Conservation (phyloP, 2,888 invertebrate genomes). For the Leptinotarsa juncta region DNA sequence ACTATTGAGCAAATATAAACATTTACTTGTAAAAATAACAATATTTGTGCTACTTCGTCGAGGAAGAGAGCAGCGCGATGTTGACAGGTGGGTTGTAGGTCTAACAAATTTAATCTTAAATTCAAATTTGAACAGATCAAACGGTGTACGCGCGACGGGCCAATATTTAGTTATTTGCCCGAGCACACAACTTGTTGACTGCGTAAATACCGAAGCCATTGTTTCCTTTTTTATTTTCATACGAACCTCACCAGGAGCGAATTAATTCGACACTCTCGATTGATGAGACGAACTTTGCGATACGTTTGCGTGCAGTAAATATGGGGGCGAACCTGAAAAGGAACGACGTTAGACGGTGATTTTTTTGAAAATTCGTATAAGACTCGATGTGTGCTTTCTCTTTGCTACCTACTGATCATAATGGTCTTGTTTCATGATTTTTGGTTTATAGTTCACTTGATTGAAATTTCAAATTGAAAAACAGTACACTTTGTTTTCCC, state of each 20-base stretch:
- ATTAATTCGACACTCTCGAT: constrained; percentile 20
- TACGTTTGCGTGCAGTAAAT: constrained; percentile 14
- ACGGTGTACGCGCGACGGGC: constrained; percentile 61
- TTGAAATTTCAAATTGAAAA: no score
- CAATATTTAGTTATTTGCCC: constrained; percentile 67
- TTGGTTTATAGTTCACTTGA: no score
- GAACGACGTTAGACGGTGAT: no score
- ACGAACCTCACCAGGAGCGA: constrained; percentile 45
- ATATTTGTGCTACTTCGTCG: constrained; percentile 58
- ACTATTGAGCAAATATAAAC: constrained; percentile 59
- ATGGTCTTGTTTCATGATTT: no score
- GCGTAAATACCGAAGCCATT: constrained; percentile 65
- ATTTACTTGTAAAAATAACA: constrained; percentile 62
- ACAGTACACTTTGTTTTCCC: no score
- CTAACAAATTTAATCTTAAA: constrained; percentile 67
- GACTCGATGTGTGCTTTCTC: no score
- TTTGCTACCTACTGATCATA: no score
- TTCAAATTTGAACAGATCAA: constrained; percentile 68
- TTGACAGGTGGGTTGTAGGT: constrained; percentile 65
- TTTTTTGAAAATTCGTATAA: no score
- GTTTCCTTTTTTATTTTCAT: constrained; percentile 60
- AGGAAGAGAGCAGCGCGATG: constrained; percentile 50
- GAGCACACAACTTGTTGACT: constrained; percentile 66
- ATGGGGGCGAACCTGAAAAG: background rate
- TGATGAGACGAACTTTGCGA: constrained; percentile 13